phyloP scores from a whole-genome alignment of 2,797 vertebrate genomes.

The Xiphophorus birchmanni region DNA sequence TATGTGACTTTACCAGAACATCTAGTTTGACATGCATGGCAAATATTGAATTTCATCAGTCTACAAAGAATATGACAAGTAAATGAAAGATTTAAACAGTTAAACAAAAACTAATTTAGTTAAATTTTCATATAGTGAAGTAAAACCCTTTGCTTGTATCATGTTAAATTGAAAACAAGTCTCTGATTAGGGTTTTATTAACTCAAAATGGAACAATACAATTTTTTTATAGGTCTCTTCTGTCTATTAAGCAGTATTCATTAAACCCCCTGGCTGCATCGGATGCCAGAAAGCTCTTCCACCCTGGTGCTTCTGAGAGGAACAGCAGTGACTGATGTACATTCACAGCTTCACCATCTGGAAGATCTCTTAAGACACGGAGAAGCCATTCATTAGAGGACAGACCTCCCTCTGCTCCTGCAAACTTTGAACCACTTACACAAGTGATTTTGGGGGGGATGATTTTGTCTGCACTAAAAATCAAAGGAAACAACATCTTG shows the following conservation, averaged over 20 bases:
- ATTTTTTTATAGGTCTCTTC: neutral
- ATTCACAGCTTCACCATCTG: conserved; percentile 63
- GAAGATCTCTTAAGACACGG: conserved; percentile 45
- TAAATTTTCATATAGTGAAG: neutral
- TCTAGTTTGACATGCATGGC: neutral
- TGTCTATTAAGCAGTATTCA: conserved; percentile 19
- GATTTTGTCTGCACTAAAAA: conserved; percentile 18
- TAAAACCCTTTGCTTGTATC: neutral
- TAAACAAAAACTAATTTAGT: neutral
- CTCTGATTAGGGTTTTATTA: neutral
- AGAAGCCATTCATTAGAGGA: conserved; percentile 46
- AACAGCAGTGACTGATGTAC: conserved; percentile 55
- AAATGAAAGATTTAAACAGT: neutral
- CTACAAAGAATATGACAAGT: neutral
- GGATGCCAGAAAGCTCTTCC: conserved; percentile 32
- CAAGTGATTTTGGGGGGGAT: neutral
- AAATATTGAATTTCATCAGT: neutral
- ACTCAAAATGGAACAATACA: neutral
- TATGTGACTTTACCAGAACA: neutral
- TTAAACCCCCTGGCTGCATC: conserved; percentile 29
- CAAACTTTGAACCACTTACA: conserved; percentile 56
- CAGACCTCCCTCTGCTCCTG: conserved; percentile 21
- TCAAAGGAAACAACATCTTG: neutral
- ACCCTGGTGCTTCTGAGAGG: conserved; percentile 37
- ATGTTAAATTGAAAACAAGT: neutral